Percentiles rank a stretch among this genome's conserved stretches.
phyloP scores from a whole-genome alignment of 2,113 vertebrate genomes.

The Crotalus horridus region DNA sequence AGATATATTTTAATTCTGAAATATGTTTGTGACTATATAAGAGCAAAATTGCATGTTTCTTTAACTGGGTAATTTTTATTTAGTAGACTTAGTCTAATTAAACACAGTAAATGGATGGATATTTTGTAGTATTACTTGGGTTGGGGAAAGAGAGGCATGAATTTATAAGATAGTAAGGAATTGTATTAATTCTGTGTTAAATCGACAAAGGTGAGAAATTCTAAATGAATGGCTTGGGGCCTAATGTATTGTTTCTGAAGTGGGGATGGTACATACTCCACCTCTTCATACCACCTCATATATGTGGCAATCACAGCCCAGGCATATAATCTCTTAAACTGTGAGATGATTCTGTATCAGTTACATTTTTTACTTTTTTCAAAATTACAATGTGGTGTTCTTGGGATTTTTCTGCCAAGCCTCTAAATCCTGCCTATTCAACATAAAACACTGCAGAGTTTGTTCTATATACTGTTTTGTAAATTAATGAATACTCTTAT shows the following conservation, averaged over 20 bases:
- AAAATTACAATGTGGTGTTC: not conserved
- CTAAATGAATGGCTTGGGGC: not conserved
- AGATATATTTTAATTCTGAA: not conserved
- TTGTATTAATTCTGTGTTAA: not conserved
- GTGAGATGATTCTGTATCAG: not conserved
- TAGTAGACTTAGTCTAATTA: not conserved
- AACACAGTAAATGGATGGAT: not conserved
- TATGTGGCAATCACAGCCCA: not conserved
- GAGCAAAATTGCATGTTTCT: not conserved
- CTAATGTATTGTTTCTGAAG: not conserved
- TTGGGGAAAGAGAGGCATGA: too few relatives aligned
- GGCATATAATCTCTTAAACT: not conserved
- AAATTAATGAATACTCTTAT: not conserved
- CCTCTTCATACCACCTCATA: not conserved
- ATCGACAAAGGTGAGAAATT: not conserved
- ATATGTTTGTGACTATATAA: not conserved
- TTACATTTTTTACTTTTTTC: not conserved
- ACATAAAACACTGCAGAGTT: not conserved
- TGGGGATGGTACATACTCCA: not conserved
- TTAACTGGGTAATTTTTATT: not conserved
- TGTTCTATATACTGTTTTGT: not conserved
- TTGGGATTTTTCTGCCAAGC: not conserved
- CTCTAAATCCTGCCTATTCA: not conserved
- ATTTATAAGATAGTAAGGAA: not conserved
- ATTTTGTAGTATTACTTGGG: not conserved